Conservation (phyloP, 1,140 invertebrate species). For the Temnothorax nylanderi region DNA sequence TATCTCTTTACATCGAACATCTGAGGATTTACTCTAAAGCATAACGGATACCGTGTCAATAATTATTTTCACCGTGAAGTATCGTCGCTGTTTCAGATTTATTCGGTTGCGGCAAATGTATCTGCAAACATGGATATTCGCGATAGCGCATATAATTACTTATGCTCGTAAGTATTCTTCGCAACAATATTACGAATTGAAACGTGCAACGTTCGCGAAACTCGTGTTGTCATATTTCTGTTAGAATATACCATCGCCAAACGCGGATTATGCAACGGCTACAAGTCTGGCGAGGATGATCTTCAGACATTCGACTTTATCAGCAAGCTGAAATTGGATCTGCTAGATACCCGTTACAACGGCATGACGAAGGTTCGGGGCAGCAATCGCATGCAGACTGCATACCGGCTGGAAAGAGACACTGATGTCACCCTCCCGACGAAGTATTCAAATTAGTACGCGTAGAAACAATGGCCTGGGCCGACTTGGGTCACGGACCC, state of each 20-base stretch:
- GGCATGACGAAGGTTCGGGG: conserved; percentile 90
- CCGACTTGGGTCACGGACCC: background rate
- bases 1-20: background rate
- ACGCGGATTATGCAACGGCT: conserved; percentile 87
- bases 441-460: conserved; percentile 84
- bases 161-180: conserved; percentile 61
- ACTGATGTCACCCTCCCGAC: conserved; percentile 90
- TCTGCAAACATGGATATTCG: conserved; percentile 66
- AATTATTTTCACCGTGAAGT: background rate
- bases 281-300: conserved; percentile 90
- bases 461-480: conserved; percentile 8
- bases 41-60: background rate
- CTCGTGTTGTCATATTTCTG: background rate
- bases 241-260: conserved; percentile 31
- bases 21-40: background rate
- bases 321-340: conserved; percentile 90
- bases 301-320: conserved; percentile 93
- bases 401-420: conserved; percentile 90
- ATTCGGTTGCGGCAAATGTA: conserved; percentile 54
- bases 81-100: conserved; percentile 36
- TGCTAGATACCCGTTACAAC: conserved; percentile 87
- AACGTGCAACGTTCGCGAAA: background rate
- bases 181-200: background rate
- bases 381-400: conserved; percentile 91
- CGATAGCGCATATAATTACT: conserved; percentile 44